phyloP scores from a whole-genome alignment of 2,888 invertebrate genomes.

The Caenorhabditis drosophilae region DNA sequence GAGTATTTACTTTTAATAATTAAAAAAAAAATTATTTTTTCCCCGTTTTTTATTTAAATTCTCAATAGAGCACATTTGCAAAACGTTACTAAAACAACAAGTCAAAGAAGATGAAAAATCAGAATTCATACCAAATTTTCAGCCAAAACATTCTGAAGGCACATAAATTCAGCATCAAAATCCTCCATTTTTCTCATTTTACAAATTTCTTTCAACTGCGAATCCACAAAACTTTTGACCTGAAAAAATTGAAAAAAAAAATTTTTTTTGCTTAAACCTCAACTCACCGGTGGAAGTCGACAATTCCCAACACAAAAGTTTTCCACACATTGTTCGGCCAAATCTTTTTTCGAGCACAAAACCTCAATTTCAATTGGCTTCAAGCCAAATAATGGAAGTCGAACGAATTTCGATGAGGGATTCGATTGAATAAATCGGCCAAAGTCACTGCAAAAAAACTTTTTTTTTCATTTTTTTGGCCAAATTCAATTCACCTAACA shows the following conservation, averaged over 20 bases:
- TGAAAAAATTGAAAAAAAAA: too few species aligned
- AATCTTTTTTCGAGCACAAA: conserved; percentile 27
- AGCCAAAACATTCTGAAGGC: conserved; percentile 26
- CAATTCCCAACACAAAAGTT: conserved; percentile 35
- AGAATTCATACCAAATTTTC: conserved; percentile 15
- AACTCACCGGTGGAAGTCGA: conserved; percentile 17
- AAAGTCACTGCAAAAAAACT: conserved; percentile 22
- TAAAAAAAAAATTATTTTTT: neutral
- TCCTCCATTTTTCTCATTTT: conserved; percentile 8
- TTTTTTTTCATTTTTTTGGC: too few species aligned
- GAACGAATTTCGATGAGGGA: conserved; percentile 29
- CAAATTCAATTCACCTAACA: conserved; percentile 12
- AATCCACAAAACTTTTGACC: conserved; percentile 37
- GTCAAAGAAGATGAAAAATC: neutral
- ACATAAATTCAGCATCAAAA: conserved; percentile 29
- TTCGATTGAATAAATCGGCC: conserved; percentile 28
- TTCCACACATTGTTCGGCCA: conserved; percentile 23
- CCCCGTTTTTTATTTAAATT: too few species aligned
- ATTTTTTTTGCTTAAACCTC: neutral
- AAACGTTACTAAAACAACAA: neutral
- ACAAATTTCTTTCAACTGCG: conserved; percentile 26
- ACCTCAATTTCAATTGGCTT: conserved; percentile 37
- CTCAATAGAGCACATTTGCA: too few species aligned
- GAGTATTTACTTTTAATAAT: too few species aligned
- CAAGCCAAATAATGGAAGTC: conserved; percentile 31